A percentile compares a stretch with the other conserved stretches of the same genome.
These are phyloP conservation scores for Astropecten irregularis DNA, from an alignment of 53 echinoderm and acorn worm genomes.

Conservation along the genomic window DNA sequence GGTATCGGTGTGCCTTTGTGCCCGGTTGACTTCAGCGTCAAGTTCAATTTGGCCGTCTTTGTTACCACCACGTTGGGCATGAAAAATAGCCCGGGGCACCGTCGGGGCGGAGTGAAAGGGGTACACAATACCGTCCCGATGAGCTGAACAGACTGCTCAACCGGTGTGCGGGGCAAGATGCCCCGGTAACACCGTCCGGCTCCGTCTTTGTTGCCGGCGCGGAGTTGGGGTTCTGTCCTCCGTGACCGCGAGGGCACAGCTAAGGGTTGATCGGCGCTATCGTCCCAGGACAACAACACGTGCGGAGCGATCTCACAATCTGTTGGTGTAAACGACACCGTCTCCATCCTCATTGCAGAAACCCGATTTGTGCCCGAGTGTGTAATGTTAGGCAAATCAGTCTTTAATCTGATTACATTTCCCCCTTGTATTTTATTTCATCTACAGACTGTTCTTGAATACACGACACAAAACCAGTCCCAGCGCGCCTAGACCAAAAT, in stretches of 20 bases:
- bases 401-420: neutral
- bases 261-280: constrained; percentile 17
- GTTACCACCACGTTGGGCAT: constrained; percentile 51
- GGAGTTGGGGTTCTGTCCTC: constrained; percentile 15
- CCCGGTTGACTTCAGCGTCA: constrained; percentile 55
- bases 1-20: constrained; percentile 58
- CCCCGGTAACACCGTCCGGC: neutral
- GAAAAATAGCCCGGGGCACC: constrained; percentile 43
- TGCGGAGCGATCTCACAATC: constrained; percentile 14
- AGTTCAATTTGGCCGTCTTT: constrained; percentile 52
- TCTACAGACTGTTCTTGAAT: too few species aligned
- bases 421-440: too few species aligned
- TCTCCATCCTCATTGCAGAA: neutral
- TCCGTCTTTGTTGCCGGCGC: constrained; percentile 25
- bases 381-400: neutral
- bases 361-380: neutral
- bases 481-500: too few species aligned
- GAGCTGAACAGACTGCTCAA: constrained; percentile 41
- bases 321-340: constrained; percentile 57
- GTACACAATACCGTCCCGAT: constrained; percentile 53
- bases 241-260: constrained; percentile 48
- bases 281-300: constrained; percentile 3
- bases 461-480: too few species aligned
- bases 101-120: constrained; percentile 18
- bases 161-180: constrained; percentile 15